Percentiles rank a stretch among this genome's conserved stretches.
Evolutionary conservation across 2,113 vertebrate species (phyloP).

Genomic region (Menidia beryllina): DNA sequence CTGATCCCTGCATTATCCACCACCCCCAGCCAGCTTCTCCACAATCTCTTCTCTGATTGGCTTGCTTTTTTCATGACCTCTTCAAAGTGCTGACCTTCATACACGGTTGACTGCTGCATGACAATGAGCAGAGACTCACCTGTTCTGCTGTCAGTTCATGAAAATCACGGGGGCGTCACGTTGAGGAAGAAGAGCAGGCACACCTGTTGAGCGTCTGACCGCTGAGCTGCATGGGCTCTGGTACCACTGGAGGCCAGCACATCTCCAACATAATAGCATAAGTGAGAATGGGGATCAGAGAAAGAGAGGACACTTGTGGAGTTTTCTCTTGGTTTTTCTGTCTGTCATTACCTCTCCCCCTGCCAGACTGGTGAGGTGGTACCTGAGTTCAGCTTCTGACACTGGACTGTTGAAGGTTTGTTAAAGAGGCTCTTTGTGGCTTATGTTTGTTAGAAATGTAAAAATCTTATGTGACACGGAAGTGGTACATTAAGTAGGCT

Average conservation of each 20-base stretch:
- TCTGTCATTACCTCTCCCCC: neutral
- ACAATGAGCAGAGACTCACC: slow-evolving; percentile 70
- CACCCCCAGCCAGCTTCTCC: slow-evolving; percentile 55
- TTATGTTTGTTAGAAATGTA: slow-evolving; percentile 1
- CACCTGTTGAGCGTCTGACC: slow-evolving; percentile 69
- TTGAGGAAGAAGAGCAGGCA: slow-evolving; percentile 15
- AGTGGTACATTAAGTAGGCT: neutral
- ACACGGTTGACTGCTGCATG: slow-evolving; percentile 57
- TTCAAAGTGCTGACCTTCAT: slow-evolving; percentile 76
- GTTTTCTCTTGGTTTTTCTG: slow-evolving; percentile 23
- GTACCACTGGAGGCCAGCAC: slow-evolving; percentile 3
- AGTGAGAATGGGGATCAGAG: slow-evolving; percentile 27
- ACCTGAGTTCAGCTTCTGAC: neutral
- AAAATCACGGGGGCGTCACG: slow-evolving; percentile 15
- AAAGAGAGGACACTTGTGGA: slow-evolving; percentile 21
- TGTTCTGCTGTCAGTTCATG: slow-evolving; percentile 39
- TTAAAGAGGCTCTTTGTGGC: neutral
- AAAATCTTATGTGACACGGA: slow-evolving; percentile 2
- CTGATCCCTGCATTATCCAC: neutral
- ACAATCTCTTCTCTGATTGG: slow-evolving; percentile 73
- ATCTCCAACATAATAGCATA: slow-evolving; percentile 34
- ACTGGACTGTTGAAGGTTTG: neutral
- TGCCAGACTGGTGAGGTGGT: neutral
- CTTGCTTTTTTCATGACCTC: slow-evolving; percentile 65
- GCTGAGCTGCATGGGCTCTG: slow-evolving; percentile 18